These are phyloP conservation scores for Drosophila jambulina DNA, from an alignment of 1,140 invertebrate species.

Conservation along the genomic window DNA sequence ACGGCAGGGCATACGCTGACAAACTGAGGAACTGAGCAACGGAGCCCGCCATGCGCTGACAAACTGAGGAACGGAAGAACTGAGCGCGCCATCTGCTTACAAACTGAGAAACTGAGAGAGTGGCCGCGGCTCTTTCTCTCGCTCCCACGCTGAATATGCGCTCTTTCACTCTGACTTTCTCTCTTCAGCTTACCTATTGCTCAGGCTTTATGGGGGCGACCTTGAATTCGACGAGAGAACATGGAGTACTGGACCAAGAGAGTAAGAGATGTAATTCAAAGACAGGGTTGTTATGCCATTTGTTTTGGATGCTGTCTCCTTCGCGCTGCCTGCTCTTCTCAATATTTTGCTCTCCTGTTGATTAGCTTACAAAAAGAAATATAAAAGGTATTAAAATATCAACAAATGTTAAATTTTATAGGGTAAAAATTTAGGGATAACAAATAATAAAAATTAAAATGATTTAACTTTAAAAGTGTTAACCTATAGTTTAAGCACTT, in stretches of 20 bases:
- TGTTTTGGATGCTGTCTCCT: slow-evolving; percentile 54
- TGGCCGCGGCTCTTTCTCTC: slow-evolving; percentile 5
- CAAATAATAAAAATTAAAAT: slow-evolving; percentile 51
- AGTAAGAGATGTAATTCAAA: slow-evolving; percentile 6
- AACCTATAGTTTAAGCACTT: no score
- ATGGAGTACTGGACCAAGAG: not conserved
- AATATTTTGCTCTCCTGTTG: slow-evolving; percentile 58
- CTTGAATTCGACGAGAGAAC: slow-evolving; percentile 41
- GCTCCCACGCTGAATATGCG: slow-evolving; percentile 61
- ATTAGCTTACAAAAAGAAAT: slow-evolving; percentile 40
- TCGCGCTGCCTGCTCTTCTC: slow-evolving; percentile 5
- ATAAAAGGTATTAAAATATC: slow-evolving; percentile 29
- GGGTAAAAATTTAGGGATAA: not conserved
- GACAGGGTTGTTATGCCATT: slow-evolving; percentile 45
- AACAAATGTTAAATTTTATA: slow-evolving; percentile 52
- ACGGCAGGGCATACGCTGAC: slow-evolving; percentile 70
- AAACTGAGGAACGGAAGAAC: slow-evolving; percentile 18
- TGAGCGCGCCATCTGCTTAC: slow-evolving; percentile 52
- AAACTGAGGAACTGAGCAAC: slow-evolving; percentile 48
- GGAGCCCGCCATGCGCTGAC: slow-evolving; percentile 53
- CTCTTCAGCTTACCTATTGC: slow-evolving; percentile 47
- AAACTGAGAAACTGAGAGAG: slow-evolving; percentile 15
- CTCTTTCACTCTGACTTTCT: slow-evolving; percentile 16
- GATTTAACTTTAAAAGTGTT: not conserved
- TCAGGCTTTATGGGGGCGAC: slow-evolving; percentile 40